These are phyloP conservation scores for Anoncus sp. DNA, from an alignment of 2,888 invertebrate species.

Conservation along the genomic window DNA sequence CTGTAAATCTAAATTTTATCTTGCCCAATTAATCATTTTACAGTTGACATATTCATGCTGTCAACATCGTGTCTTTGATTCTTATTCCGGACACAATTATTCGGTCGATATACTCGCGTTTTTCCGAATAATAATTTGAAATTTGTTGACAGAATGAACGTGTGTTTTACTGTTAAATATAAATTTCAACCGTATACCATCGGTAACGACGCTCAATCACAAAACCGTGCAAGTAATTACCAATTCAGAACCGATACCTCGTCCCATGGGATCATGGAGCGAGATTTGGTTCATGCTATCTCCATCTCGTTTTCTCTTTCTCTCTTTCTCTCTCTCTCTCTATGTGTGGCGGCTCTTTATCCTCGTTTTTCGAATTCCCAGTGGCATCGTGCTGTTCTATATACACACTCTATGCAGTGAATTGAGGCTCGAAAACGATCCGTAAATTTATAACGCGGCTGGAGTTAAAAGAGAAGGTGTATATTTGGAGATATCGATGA, in stretches of 20 bases:
- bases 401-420: conserved; percentile 16
- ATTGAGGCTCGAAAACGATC: conserved; percentile 14
- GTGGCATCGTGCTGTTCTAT: conserved; percentile 18
- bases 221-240: conserved; percentile 48
- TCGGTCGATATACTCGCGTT: no score
- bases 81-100: no score
- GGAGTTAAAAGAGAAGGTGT: conserved; percentile 42
- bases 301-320: conserved; percentile 1
- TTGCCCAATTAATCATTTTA: no score
- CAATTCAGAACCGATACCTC: conserved; percentile 39
- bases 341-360: conserved; percentile 33
- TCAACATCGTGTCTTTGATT: no score
- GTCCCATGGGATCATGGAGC: conserved; percentile 19
- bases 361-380: conserved; percentile 41
- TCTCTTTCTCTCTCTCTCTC: conserved; percentile 10
- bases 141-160: background rate
- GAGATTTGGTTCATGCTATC: conserved; percentile 19
- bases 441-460: conserved; percentile 58
- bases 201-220: conserved; percentile 21
- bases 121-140: no score
- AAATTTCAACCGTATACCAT: background rate
- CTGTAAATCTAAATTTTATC: no score
- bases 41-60: no score
- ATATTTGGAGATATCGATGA: conserved; percentile 55
- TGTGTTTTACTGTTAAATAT: conserved; percentile 4